Evolutionary conservation across 2,888 invertebrate genomes (phyloP).

Genomic region (Hoplodrina blanda): DNA sequence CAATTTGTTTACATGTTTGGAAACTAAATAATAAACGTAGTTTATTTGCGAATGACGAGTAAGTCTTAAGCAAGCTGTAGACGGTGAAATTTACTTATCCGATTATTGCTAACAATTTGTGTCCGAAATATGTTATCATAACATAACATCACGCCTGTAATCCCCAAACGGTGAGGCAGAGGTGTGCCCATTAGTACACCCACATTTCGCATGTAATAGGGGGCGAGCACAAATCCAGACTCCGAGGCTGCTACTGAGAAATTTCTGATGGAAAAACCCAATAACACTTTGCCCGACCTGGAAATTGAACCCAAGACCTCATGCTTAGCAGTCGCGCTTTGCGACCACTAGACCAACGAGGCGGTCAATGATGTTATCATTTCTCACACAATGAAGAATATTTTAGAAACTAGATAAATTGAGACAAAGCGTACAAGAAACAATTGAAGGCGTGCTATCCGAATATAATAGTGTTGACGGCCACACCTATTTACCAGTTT

Average conservation of each 20-base stretch:
- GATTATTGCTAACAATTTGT: background rate
- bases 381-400: constrained; percentile 8
- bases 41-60: background rate
- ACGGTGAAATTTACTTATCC: background rate
- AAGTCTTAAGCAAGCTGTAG: background rate
- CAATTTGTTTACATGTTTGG: background rate
- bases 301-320: too few species aligned
- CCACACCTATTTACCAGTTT: constrained; percentile 56
- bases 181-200: too few species aligned
- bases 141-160: too few species aligned
- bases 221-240: too few species aligned
- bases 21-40: background rate
- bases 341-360: too few species aligned
- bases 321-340: too few species aligned
- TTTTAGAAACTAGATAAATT: constrained; percentile 19
- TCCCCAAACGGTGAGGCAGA: too few species aligned
- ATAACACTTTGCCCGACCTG: too few species aligned
- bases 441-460: constrained; percentile 49
- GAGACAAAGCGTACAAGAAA: constrained; percentile 31
- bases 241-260: too few species aligned
- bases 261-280: too few species aligned
- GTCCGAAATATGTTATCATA: background rate
- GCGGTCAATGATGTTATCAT: background rate
- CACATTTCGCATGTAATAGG: too few species aligned
- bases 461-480: constrained; percentile 51